phyloP scores from a whole-genome alignment of 2,113 vertebrate genomes.

The Misgurnus mizolepis region DNA sequence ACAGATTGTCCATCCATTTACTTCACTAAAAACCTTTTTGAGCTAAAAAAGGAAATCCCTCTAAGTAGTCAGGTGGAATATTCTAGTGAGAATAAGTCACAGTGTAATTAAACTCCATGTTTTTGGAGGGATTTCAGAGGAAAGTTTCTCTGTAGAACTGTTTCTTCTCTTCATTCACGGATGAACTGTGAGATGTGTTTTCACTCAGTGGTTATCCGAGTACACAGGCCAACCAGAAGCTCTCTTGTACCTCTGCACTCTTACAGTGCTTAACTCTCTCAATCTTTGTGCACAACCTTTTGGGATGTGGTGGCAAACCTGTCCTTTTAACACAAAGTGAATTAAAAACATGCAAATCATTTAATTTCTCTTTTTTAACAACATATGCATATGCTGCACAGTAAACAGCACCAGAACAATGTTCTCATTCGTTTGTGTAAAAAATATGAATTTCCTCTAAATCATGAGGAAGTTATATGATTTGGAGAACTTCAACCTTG shows the following conservation, averaged over 20 bases:
- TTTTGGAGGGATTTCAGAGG: not conserved
- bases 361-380: not conserved
- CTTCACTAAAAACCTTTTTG: not conserved
- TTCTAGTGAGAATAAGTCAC: not conserved
- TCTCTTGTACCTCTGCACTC: constrained; percentile 38
- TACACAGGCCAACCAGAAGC: constrained; percentile 39
- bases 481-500: too few relatives aligned
- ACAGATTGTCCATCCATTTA: not conserved
- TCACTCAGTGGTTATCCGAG: constrained; percentile 29
- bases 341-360: not conserved
- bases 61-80: not conserved
- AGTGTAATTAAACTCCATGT: not conserved
- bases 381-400: not conserved
- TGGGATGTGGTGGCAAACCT: constrained; percentile 24
- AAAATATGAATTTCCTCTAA: not conserved
- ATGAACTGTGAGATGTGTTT: constrained; percentile 32
- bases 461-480: constrained; percentile 27
- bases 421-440: not conserved
- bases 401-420: not conserved
- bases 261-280: constrained; percentile 28
- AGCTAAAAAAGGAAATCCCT: not conserved
- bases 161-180: not conserved
- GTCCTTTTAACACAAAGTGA: not conserved
- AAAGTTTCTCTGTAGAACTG: constrained; percentile 8
- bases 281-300: constrained; percentile 11